Evolutionary conservation across 1,140 invertebrate species (phyloP).

Genomic region (Archivesica marissinica): DNA sequence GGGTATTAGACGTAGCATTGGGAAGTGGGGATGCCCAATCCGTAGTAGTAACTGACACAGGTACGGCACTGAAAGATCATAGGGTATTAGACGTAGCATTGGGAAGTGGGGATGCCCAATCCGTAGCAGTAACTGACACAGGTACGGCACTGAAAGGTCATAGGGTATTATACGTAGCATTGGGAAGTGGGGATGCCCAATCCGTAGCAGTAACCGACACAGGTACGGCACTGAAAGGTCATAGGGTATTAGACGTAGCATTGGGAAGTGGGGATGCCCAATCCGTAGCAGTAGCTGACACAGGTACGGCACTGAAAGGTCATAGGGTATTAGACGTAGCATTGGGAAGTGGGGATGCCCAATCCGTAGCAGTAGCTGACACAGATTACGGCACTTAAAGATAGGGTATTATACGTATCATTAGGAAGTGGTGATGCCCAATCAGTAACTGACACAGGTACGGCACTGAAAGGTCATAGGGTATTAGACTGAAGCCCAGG

Average conservation of each 20-base stretch:
- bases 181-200: slow-evolving; percentile 92
- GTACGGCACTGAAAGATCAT: slow-evolving; percentile 88
- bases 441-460: too few species aligned
- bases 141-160: slow-evolving; percentile 89
- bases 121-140: slow-evolving; percentile 92
- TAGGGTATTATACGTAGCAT: slow-evolving; percentile 89
- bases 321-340: slow-evolving; percentile 90
- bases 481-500: too few species aligned
- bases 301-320: slow-evolving; percentile 88
- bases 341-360: slow-evolving; percentile 92
- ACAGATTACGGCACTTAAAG: too few species aligned
- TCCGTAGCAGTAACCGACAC: slow-evolving; percentile 93
- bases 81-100: slow-evolving; percentile 90
- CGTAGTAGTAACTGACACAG: slow-evolving; percentile 92
- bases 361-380: slow-evolving; percentile 93
- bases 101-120: slow-evolving; percentile 92
- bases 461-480: too few species aligned
- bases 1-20: slow-evolving; percentile 90
- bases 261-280: slow-evolving; percentile 93
- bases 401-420: too few species aligned
- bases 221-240: slow-evolving; percentile 88
- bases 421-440: too few species aligned
- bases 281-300: slow-evolving; percentile 92
- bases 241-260: slow-evolving; percentile 89
- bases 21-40: slow-evolving; percentile 93